Percentiles rank a stretch among this genome's conserved stretches.
These are phyloP conservation scores for Drosophila teissieri DNA, from an alignment of 1,140 invertebrate genomes.

Conservation along the genomic window DNA sequence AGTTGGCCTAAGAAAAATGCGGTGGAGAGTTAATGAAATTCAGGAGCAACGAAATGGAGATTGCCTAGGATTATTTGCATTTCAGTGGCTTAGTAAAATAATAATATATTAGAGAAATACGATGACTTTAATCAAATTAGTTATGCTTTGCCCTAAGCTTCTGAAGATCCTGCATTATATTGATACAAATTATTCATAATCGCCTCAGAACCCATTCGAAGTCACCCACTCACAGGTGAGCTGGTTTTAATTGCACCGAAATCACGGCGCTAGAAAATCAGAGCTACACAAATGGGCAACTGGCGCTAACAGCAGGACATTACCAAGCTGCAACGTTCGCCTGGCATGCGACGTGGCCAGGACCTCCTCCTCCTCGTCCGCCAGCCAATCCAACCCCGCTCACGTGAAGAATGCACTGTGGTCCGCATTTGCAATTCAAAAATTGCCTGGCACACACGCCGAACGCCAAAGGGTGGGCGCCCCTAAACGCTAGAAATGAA, in stretches of 20 bases:
- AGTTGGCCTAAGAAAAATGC: not conserved
- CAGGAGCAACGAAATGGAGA: not conserved
- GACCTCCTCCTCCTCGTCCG: not conserved
- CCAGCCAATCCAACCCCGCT: not conserved
- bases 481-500: conserved; percentile 54
- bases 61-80: not conserved
- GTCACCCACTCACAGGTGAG: not conserved
- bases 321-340: conserved; percentile 32
- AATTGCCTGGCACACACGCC: conserved; percentile 4
- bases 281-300: conserved; percentile 29
- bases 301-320: conserved; percentile 55
- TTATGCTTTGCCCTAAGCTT: too few species aligned
- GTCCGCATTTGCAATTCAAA: conserved; percentile 51
- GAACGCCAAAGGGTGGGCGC: not conserved
- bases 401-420: conserved; percentile 51
- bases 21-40: not conserved
- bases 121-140: not conserved
- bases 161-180: too few species aligned
- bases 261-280: conserved; percentile 8
- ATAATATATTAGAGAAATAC: not conserved
- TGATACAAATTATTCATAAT: too few species aligned
- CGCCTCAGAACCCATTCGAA: not conserved
- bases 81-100: too few species aligned
- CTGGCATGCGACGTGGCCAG: conserved; percentile 39
- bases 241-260: conserved; percentile 37